Base-by-base conservation (phyloP, 2,888 invertebrate genomes). In the Andrena flavipes region DNA sequence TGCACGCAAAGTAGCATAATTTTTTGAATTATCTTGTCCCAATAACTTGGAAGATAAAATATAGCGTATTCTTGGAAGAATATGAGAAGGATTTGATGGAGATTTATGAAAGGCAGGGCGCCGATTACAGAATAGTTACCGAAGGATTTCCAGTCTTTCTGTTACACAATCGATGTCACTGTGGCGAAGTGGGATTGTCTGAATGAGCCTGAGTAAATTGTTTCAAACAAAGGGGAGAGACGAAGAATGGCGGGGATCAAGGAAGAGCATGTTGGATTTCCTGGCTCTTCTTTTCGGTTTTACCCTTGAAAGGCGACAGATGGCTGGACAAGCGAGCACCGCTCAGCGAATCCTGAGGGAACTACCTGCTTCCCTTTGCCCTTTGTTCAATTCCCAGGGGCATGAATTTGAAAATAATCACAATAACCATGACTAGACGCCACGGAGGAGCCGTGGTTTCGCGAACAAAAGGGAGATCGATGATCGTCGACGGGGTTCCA, bases 281-380 rank as follows among this genome's bases (percentile, higher is more conserved):
- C 81, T 62, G 68, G 74, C 81, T 65, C 76, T 60, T 72, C 80
- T 80, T 76, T 56, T 56, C 54, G 79, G 65, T 74, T 85, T 85
- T 71, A 79, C 85, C 76, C 85, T 74, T 75, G 74, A 73, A 82
- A 73, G 60, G 80, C 86, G 83, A 80, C 86, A 85, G 86, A 86
- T 86, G 86, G 86, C 76, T 62, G 80, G 73, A 86, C 86, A 85
- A 80, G 80, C 73, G 77, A 65, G 64, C 35, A 49, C 49, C 42
- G 77, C 51, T 80, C 74, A 49, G n/a, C 71, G 49, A 78, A 76
- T 82, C 85, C 82, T 60, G n/a, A 26, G 82, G 85, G 85, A 77
- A 51, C 62, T 76, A 74, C 76, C 49, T 80, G 79, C 65, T 63
- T 30, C 71, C 72, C 70, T 72, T 68, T 69, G 62, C 63, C 63